A percentile compares a stretch with the other conserved stretches of the same genome.
These are phyloP conservation scores for Poecilia gillii DNA, from an alignment of 2,797 vertebrate species.

Conservation along the genomic window DNA sequence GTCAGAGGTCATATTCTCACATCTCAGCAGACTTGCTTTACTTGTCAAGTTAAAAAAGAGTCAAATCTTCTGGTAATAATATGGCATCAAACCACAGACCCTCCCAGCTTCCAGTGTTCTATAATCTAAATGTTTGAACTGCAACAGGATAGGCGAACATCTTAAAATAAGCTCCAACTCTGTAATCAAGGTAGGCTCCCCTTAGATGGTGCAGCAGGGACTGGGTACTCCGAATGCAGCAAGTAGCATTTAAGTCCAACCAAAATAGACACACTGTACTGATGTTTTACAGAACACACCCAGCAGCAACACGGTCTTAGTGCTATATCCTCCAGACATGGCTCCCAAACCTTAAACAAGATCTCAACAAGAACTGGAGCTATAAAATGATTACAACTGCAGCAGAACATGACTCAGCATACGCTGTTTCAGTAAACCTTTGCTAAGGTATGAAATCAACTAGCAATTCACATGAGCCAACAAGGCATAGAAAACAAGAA, in stretches of 20 bases:
- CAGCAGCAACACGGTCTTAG: slow-evolving; percentile 18
- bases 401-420: not conserved
- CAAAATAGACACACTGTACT: slow-evolving; percentile 38
- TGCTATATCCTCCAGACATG: not conserved
- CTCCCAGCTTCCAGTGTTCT: slow-evolving; percentile 53
- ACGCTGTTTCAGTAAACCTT: not conserved
- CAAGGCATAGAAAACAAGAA: not conserved
- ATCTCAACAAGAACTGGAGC: not conserved
- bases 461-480: not conserved
- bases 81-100: slow-evolving; percentile 48
- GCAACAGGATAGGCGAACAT: slow-evolving; percentile 18
- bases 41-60: slow-evolving; percentile 12
- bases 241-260: slow-evolving; percentile 42
- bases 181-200: slow-evolving; percentile 64
- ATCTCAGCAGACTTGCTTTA: slow-evolving; percentile 33
- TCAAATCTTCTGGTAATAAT: slow-evolving; percentile 37
- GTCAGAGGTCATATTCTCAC: slow-evolving; percentile 10
- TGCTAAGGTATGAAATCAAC: not conserved
- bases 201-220: slow-evolving; percentile 15
- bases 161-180: slow-evolving; percentile 65
- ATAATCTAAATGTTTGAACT: slow-evolving; percentile 61
- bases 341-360: not conserved
- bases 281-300: slow-evolving; percentile 45
- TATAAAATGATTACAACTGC: not conserved
- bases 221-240: not conserved